phyloP scores from a whole-genome alignment of 2,888 invertebrate genomes.

The Monopis laevigella region DNA sequence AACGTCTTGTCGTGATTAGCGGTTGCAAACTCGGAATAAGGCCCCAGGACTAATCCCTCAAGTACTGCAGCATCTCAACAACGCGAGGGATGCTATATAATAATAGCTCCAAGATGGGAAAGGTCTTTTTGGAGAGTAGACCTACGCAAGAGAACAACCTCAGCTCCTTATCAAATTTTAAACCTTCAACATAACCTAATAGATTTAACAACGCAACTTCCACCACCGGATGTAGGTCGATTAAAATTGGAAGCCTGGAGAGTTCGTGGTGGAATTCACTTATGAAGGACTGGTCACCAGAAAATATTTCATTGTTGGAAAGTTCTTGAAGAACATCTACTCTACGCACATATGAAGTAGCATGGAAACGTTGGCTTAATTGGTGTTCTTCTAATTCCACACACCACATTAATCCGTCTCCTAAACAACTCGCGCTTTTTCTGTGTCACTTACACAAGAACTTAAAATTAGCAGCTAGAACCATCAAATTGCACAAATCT shows the following conservation, averaged over 20 bases:
- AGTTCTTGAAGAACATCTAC: conserved; percentile 1
- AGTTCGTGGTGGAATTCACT: not conserved
- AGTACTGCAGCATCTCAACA: conserved; percentile 19
- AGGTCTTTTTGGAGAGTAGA: conserved; percentile 22
- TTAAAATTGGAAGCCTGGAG: conserved; percentile 10
- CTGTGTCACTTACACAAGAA: not conserved
- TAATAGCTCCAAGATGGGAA: conserved; percentile 20
- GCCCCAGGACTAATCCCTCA: conserved; percentile 21
- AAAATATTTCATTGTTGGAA: not conserved
- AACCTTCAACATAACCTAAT: conserved; percentile 10
- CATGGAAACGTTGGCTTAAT: conserved; percentile 3
- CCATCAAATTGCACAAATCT: no score
- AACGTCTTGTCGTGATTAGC: no score
- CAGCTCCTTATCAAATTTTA: conserved; percentile 14
- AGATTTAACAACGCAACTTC: conserved; percentile 7
- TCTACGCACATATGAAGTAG: conserved; percentile 3
- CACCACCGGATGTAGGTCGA: conserved; percentile 11
- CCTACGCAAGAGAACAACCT: conserved; percentile 16
- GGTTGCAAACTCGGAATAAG: no score
- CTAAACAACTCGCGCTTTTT: not conserved
- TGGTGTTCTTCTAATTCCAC: conserved; percentile 2
- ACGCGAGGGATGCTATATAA: conserved; percentile 16
- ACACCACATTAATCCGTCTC: not conserved
- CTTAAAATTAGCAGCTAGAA: not conserved
- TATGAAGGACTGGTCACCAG: not conserved